These are phyloP conservation scores for Sebastes schlegelii DNA, from an alignment of 2,113 vertebrate genomes.

Conservation along the genomic window DNA sequence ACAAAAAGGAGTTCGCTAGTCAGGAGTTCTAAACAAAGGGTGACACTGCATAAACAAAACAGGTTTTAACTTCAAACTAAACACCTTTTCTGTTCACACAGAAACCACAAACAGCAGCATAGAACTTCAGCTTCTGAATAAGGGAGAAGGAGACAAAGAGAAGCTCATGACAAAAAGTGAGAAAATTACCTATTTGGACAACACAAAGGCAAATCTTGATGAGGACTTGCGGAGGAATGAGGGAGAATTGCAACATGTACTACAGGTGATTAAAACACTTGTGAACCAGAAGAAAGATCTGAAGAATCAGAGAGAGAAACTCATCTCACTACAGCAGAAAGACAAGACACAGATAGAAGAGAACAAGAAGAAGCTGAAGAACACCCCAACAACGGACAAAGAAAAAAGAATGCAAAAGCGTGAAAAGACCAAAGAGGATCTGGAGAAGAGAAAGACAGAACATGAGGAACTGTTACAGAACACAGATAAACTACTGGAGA, in stretches of 20 bases:
- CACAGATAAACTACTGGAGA: not conserved
- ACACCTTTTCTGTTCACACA: not conserved
- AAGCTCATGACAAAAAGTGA: not conserved
- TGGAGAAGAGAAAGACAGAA: accelerated
- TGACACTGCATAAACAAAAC: too few relatives aligned
- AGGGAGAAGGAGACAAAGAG: not conserved
- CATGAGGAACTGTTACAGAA: not conserved
- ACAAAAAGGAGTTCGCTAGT: too few relatives aligned
- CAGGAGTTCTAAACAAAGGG: too few relatives aligned
- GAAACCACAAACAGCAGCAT: not conserved
- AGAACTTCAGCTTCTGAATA: not conserved
- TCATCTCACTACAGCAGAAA: not conserved
- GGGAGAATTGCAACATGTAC: not conserved
- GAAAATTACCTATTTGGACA: not conserved
- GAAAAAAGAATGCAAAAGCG: accelerated
- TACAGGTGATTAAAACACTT: not conserved
- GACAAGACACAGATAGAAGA: not conserved
- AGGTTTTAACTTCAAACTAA: too few relatives aligned
- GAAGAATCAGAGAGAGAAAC: not conserved
- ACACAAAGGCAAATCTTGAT: not conserved
- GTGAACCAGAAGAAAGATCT: not conserved
- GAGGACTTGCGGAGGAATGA: not conserved
- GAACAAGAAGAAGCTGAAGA: accelerated
- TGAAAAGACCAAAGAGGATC: accelerated
- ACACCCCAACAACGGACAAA: accelerated